These are phyloP conservation scores for Euphydryas editha DNA, from an alignment of 2,888 invertebrate species.

Conservation along the genomic window DNA sequence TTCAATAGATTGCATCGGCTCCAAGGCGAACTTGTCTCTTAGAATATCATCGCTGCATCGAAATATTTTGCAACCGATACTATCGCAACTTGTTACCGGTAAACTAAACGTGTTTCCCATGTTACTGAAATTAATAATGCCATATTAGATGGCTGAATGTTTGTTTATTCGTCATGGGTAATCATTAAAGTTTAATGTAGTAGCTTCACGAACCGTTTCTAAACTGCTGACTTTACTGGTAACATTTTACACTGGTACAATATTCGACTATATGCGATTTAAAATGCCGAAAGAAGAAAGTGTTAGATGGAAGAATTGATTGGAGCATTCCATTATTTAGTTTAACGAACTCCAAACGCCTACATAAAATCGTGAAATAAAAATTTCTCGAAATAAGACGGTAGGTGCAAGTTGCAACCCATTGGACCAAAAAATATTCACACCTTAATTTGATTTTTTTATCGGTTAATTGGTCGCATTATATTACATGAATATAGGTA, in stretches of 20 bases:
- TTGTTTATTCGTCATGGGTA: conserved; percentile 6
- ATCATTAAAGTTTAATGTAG: conserved; percentile 21
- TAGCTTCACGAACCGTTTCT: neutral
- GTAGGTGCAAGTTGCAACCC: no score
- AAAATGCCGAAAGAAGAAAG: no score
- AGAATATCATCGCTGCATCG: conserved; percentile 45
- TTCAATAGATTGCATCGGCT: conserved; percentile 45
- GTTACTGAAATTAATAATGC: conserved; percentile 19
- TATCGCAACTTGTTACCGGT: conserved; percentile 30
- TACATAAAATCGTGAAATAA: no score
- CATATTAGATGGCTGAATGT: conserved; percentile 10
- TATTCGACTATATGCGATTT: no score
- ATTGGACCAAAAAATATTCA: no score
- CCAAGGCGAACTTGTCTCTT: conserved; percentile 47
- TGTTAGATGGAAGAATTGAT: no score
- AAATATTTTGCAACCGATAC: conserved; percentile 36
- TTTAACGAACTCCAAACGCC: no score
- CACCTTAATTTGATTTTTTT: neutral
- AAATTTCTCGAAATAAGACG: no score
- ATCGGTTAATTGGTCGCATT: no score
- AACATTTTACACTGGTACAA: no score
- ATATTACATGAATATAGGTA: neutral
- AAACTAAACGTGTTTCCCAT: conserved; percentile 30
- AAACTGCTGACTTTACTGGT: no score
- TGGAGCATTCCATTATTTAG: no score